These are phyloP conservation scores for Pissodes strobi DNA, from an alignment of 1,140 invertebrate species.

Conservation along the genomic window DNA sequence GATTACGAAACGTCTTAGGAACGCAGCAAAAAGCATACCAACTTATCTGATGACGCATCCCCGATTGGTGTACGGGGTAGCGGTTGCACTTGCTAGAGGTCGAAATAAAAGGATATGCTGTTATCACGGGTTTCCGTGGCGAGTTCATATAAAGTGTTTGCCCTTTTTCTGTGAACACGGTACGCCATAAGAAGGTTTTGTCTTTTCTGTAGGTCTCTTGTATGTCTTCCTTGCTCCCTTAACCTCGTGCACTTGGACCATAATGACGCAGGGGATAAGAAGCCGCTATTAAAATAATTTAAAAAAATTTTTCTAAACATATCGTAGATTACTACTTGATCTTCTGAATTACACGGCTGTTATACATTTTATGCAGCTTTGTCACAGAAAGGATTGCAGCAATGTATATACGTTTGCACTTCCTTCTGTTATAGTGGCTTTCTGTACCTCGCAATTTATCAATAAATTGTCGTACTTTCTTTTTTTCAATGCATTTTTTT, in stretches of 20 bases:
- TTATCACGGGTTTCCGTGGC: not conserved
- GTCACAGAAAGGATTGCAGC: not conserved
- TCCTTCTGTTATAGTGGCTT: not conserved
- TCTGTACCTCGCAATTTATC: not conserved
- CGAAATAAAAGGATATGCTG: no score
- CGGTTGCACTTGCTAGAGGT: no score
- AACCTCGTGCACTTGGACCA: slow-evolving; percentile 19
- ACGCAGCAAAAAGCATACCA: not conserved
- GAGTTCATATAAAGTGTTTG: not conserved
- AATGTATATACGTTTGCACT: no score
- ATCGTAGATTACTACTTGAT: not conserved
- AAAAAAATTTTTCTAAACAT: slow-evolving; percentile 27
- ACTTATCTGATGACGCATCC: not conserved
- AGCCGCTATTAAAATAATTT: not conserved
- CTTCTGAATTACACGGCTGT: no score
- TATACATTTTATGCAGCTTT: not conserved
- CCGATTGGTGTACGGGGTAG: no score
- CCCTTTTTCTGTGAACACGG: not conserved
- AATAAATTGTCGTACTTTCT: not conserved
- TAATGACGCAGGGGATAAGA: slow-evolving; percentile 2
- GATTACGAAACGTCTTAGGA: no score
- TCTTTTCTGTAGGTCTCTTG: slow-evolving; percentile 19
- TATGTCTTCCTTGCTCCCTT: slow-evolving; percentile 21
- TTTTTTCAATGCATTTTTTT: not conserved
- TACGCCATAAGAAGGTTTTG: slow-evolving; percentile 7